These are phyloP conservation scores for Himalopsyche phryganea DNA, from an alignment of 1,140 invertebrate genomes.

Conservation along the genomic window DNA sequence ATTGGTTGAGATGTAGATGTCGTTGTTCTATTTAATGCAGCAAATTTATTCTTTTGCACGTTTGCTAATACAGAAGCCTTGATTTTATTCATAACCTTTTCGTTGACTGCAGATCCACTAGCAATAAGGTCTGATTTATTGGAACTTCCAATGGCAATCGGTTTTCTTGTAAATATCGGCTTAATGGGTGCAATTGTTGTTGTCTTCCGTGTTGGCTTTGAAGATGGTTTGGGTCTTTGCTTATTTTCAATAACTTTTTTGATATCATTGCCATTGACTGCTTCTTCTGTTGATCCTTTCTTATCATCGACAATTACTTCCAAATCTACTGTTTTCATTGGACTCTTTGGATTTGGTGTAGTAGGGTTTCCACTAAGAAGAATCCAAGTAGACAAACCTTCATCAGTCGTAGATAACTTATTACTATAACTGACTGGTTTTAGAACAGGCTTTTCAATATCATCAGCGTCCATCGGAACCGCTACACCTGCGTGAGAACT, in stretches of 20 bases:
- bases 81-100: slow-evolving; percentile 52
- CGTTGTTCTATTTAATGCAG: slow-evolving; percentile 36
- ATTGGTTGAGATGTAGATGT: slow-evolving; percentile 12
- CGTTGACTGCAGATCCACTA: slow-evolving; percentile 49
- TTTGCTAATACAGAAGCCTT: slow-evolving; percentile 51
- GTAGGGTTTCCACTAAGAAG: slow-evolving; percentile 57
- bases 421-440: slow-evolving; percentile 36
- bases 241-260: slow-evolving; percentile 36
- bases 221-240: slow-evolving; percentile 37
- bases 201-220: slow-evolving; percentile 22
- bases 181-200: slow-evolving; percentile 12
- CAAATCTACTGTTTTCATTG: slow-evolving; percentile 35
- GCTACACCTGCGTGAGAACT: slow-evolving; percentile 56
- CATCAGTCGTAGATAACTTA: slow-evolving; percentile 57
- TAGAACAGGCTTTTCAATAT: slow-evolving; percentile 49
- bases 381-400: slow-evolving; percentile 72
- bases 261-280: slow-evolving; percentile 33
- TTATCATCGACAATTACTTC: neutral
- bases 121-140: slow-evolving; percentile 52
- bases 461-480: slow-evolving; percentile 55
- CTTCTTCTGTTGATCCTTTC: slow-evolving; percentile 31
- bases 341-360: slow-evolving; percentile 42
- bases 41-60: slow-evolving; percentile 50
- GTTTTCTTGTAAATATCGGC: slow-evolving; percentile 28
- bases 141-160: slow-evolving; percentile 41